Conservation (phyloP, 1,140 invertebrate species). For the Hypsibius dujardini region DNA sequence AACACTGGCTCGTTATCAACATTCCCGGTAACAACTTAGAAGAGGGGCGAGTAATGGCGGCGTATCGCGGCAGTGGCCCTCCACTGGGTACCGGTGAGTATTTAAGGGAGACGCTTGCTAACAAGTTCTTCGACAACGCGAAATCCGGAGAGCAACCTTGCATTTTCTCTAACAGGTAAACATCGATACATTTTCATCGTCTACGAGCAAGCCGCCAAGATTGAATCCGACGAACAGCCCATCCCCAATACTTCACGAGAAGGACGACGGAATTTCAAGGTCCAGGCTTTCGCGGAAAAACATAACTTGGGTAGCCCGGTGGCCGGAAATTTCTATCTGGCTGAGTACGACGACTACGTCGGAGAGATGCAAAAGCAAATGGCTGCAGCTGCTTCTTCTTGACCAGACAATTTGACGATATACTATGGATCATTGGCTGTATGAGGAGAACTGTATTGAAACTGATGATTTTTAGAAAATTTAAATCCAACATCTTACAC, state of each 20-base stretch:
- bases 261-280: slow-evolving; percentile 56
- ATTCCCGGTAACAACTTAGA: slow-evolving; percentile 24
- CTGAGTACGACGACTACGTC: slow-evolving; percentile 75
- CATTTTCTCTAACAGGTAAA: no score
- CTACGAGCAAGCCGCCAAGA: slow-evolving; percentile 23
- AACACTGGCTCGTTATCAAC: slow-evolving; percentile 26
- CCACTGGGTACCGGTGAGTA: slow-evolving; percentile 23
- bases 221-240: not conserved
- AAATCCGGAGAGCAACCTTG: no score
- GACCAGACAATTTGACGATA: no score
- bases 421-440: no score
- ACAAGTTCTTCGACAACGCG: no score
- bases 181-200: slow-evolving; percentile 25
- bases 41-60: slow-evolving; percentile 22
- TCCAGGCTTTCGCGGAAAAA: slow-evolving; percentile 58
- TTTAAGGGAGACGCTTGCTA: no score
- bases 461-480: no score
- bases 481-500: no score
- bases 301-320: slow-evolving; percentile 55
- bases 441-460: no score
- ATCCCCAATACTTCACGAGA: slow-evolving; percentile 32
- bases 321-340: slow-evolving; percentile 72
- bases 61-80: slow-evolving; percentile 24
- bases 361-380: slow-evolving; percentile 42
- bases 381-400: no score